Percentiles rank a stretch among this genome's conserved stretches.
phyloP scores from a whole-genome alignment of 2,797 vertebrate genomes.

The Caiman crocodilus region DNA sequence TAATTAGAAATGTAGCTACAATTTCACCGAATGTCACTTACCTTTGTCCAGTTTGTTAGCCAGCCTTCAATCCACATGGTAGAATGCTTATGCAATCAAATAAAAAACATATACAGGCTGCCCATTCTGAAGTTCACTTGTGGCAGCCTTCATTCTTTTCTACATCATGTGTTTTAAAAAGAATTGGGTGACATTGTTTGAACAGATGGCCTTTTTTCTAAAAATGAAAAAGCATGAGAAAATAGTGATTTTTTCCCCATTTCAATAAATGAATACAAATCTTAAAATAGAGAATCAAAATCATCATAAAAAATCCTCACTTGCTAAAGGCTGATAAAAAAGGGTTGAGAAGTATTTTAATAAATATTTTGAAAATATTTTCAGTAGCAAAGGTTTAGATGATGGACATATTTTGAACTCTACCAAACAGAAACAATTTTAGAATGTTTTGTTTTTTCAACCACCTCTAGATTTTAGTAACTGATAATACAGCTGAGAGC shows the following conservation, averaged over 20 bases:
- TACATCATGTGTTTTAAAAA: background rate
- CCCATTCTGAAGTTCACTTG: background rate
- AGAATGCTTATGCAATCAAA: background rate
- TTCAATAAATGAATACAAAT: no score
- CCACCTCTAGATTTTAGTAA: slow-evolving; percentile 1
- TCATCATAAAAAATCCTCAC: no score
- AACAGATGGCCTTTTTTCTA: no score
- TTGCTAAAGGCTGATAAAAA: no score
- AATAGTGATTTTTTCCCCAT: no score
- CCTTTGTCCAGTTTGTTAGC: background rate
- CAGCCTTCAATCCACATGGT: background rate
- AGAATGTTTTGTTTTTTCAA: background rate
- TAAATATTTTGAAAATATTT: no score
- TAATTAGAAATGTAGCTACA: background rate
- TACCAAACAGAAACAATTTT: background rate
- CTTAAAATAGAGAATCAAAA: no score
- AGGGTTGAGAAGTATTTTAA: no score
- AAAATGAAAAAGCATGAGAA: no score
- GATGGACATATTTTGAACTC: background rate
- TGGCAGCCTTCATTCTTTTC: background rate
- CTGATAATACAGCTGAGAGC: background rate
- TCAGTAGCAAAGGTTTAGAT: background rate
- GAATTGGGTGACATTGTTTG: background rate
- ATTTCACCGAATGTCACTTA: background rate
- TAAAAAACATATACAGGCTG: background rate